phyloP scores from a whole-genome alignment of 2,113 vertebrate species.

The Axis porcinus region DNA sequence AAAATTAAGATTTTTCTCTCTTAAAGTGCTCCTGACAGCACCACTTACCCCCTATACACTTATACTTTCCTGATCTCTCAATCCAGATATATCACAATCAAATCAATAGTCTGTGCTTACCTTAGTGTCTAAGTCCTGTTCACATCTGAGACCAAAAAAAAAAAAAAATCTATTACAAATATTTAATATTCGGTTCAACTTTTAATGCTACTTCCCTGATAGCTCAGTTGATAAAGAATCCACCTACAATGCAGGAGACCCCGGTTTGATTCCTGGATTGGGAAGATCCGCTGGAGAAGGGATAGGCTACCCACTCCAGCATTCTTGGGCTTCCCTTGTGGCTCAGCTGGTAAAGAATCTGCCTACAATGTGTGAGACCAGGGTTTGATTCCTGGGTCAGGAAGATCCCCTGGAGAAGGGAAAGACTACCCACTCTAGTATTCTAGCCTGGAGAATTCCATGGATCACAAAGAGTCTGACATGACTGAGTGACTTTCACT shows the following conservation, averaged over 20 bases:
- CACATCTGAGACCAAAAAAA: not conserved
- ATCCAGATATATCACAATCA: not conserved
- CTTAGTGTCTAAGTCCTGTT: not conserved
- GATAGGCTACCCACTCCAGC: not conserved
- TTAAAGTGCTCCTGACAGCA: not conserved
- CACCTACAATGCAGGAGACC: not conserved
- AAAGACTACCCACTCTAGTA: not conserved
- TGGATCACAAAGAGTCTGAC: not conserved
- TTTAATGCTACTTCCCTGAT: not conserved
- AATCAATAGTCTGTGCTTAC: not conserved
- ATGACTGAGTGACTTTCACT: not conserved
- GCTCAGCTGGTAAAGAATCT: not conserved
- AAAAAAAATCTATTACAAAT: not conserved
- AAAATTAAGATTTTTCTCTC: not conserved
- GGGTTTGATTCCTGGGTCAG: not conserved
- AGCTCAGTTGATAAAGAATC: not conserved
- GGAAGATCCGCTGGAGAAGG: not conserved
- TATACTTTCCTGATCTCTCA: not conserved
- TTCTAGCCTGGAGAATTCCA: not conserved
- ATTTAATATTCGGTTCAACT: not conserved
- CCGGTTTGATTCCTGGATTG: rapidly evolving
- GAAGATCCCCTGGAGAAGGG: not conserved
- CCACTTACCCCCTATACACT: not conserved
- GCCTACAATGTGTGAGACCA: not conserved
- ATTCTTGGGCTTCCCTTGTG: not conserved